Evolutionary conservation across 2,113 vertebrate species (phyloP).

Genomic region (Atractosteus spatula): DNA sequence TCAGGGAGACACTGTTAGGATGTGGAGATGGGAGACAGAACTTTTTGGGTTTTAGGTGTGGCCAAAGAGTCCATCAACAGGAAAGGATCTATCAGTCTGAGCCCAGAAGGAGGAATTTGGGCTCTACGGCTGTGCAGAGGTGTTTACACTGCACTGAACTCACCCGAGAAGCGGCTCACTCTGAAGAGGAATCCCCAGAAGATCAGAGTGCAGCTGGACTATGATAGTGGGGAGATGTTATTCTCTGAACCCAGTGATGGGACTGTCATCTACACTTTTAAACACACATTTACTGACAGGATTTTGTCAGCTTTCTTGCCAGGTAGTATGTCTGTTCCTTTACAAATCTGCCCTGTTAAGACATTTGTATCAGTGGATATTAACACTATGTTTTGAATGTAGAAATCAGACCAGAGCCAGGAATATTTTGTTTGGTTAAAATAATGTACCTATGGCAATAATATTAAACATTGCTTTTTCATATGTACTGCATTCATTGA

Average conservation of each 20-base stretch:
- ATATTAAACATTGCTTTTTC: no score
- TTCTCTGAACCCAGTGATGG: slow-evolving; percentile 44
- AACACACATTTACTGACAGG: slow-evolving; percentile 46
- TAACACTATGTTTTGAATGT: no score
- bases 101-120: slow-evolving; percentile 56
- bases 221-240: slow-evolving; percentile 46
- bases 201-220: slow-evolving; percentile 56
- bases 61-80: slow-evolving; percentile 47
- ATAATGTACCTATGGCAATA: no score
- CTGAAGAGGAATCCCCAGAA: slow-evolving; percentile 44
- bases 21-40: slow-evolving; percentile 52
- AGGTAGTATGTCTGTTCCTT: slow-evolving; percentile 44
- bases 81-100: slow-evolving; percentile 54
- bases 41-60: slow-evolving; percentile 56
- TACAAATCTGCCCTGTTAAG: slow-evolving; percentile 41
- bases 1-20: slow-evolving; percentile 52
- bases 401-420: no score
- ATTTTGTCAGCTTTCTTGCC: slow-evolving; percentile 62
- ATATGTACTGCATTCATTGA: no score
- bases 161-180: slow-evolving; percentile 46
- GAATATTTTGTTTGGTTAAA: no score
- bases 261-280: slow-evolving; percentile 56
- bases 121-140: slow-evolving; percentile 59
- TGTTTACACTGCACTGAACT: slow-evolving; percentile 61
- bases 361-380: slow-evolving; percentile 21